Evolutionary conservation across 1,140 invertebrate genomes (phyloP).

Genomic region (Aleiodes sp.): DNA sequence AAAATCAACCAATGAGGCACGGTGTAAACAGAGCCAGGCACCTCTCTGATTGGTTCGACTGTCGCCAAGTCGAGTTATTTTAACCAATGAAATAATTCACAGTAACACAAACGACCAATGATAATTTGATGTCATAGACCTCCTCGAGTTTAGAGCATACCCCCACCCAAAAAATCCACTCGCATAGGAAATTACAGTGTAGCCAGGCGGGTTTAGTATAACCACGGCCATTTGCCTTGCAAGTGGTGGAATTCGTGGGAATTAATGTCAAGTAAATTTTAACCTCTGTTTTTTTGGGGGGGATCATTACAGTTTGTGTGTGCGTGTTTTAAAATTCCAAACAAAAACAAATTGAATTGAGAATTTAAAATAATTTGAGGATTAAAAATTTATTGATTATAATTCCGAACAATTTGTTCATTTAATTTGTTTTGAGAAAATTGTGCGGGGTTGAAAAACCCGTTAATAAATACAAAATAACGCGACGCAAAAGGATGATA

Average conservation of each 20-base stretch:
- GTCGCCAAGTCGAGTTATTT: slow-evolving; percentile 56
- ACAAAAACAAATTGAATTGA: neutral
- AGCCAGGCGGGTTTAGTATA: neutral
- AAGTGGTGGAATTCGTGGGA: slow-evolving; percentile 12
- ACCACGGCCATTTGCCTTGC: slow-evolving; percentile 32
- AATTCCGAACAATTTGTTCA: neutral
- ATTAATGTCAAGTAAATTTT: no score
- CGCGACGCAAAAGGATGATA: slow-evolving; percentile 68
- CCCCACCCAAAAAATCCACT: neutral
- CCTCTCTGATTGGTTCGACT: slow-evolving; percentile 49
- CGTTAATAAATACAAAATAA: slow-evolving; percentile 62
- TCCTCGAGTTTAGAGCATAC: neutral
- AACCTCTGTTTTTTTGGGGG: neutral
- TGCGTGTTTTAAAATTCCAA: no score
- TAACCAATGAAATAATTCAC: slow-evolving; percentile 44
- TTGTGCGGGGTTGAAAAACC: slow-evolving; percentile 59
- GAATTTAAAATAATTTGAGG: neutral
- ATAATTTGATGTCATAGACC: slow-evolving; percentile 39
- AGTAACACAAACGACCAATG: slow-evolving; percentile 13
- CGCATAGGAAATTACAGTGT: neutral
- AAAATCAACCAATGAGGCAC: no score
- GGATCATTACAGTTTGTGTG: neutral
- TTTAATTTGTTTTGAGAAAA: neutral
- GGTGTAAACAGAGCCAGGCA: neutral
- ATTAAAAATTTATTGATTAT: neutral